These are phyloP conservation scores for Eremophila alpestris DNA, from an alignment of 2,797 vertebrate species.

Conservation along the genomic window DNA sequence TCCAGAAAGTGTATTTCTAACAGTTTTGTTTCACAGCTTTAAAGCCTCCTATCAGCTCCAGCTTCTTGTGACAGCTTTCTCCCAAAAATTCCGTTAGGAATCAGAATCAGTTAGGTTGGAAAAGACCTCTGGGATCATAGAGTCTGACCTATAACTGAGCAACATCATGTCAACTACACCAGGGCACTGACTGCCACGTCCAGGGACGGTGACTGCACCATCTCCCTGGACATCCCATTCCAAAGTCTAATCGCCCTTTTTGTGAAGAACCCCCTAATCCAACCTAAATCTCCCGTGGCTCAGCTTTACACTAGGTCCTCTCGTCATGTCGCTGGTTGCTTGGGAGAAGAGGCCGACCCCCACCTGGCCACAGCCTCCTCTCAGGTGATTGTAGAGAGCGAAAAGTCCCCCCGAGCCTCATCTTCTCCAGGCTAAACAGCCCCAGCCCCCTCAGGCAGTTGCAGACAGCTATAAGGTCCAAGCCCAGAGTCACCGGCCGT, in stretches of 20 bases:
- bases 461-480: fast-evolving
- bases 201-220: not conserved
- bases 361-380: not conserved
- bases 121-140: not conserved
- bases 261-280: not conserved
- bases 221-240: not conserved
- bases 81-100: fast-evolving
- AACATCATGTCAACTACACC: not conserved
- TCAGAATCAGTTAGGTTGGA: not conserved
- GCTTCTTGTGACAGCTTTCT: not conserved
- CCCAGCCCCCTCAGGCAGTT: not conserved
- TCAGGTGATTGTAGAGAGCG: too few species aligned
- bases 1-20: not conserved
- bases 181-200: not conserved
- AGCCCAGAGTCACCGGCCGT: fast-evolving
- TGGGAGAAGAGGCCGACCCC: not conserved
- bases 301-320: not conserved
- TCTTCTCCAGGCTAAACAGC: not conserved
- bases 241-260: not conserved
- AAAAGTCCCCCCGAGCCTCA: not conserved
- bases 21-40: not conserved
- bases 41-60: not conserved
- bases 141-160: not conserved
- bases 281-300: not conserved
- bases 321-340: not conserved